Conservation (phyloP, 2,888 invertebrate genomes). For the Tipula vernalis region DNA sequence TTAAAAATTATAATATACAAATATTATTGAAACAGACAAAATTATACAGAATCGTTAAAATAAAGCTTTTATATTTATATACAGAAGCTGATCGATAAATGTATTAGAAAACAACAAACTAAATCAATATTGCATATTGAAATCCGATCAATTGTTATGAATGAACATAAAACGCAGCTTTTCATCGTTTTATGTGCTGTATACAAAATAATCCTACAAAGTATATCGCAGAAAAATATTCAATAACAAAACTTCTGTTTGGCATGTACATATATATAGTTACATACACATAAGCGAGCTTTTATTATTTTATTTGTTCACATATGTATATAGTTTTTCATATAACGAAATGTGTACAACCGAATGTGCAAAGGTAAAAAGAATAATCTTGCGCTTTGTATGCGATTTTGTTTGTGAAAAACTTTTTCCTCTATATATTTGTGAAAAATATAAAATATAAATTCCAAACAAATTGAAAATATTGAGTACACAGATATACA, state of each 20-base stretch:
- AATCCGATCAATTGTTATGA: neutral
- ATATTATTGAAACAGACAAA: no score
- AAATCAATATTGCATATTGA: neutral
- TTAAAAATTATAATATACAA: no score
- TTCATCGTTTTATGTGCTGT: neutral
- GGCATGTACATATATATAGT: neutral
- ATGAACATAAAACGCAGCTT: neutral
- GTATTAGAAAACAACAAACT: neutral
- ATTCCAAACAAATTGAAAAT: neutral
- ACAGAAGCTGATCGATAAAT: neutral
- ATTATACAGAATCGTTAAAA: neutral
- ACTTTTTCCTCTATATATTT: neutral
- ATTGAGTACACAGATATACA: neutral
- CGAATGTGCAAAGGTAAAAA: neutral
- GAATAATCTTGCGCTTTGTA: neutral
- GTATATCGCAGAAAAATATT: neutral
- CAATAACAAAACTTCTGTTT: neutral
- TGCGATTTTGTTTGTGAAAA: neutral
- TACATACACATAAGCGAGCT: neutral
- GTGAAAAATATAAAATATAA: neutral
- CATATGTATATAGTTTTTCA: neutral
- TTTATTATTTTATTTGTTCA: neutral
- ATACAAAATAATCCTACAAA: neutral
- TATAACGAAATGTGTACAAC: no score
- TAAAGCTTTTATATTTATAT: neutral